Evolutionary conservation across 2,888 invertebrate species (phyloP), one percentile per base, ranked within the genome.

Genomic region (Melikaiella ostensackeni): DNA sequence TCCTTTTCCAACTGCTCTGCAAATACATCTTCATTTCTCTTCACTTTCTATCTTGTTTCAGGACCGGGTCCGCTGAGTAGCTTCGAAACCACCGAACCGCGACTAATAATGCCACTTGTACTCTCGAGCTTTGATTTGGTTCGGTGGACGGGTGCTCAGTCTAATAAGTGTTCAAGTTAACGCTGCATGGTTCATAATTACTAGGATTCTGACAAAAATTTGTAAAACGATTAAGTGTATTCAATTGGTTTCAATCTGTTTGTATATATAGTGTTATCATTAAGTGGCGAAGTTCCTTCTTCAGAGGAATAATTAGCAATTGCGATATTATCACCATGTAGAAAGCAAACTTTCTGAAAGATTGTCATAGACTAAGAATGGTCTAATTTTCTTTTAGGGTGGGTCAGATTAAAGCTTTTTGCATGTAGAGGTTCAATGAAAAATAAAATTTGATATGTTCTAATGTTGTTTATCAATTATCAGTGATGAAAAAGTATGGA

Each of bases 51-150:
- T 78, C 81, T 78, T 79, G 75, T 75, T 79, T 75, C 75, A 70
- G 77, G 75, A 80, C 79, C 75, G 77, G 76, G 27, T 27, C 27
- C 59, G 6, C 59, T 16, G 59, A 59, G 7, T 59, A 27, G 2
- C 59, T 59, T 77, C 70, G 76, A 77, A 81, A 64, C 76, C 85
- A 79, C 75, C 84, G 82, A 82, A 84, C 84, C 82, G 82, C 81
- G 81, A 86, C 84, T 85, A 86, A 42, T 64, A 42, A 85, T 86
- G 85, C 80, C 86, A 87, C 87, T 87, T 82, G 79, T 85, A 78
- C 82, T 87, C 83, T 86, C 84, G 38, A 21, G 59, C 19, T 27
- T 30, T 50, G 73, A 50, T 50, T 16, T 63, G 35, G 63, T 73
- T 50, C 46, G 50, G 13, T 59, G 27, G 13, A 16, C 13, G 27